These are phyloP conservation scores for Drosophila quinaria DNA, from an alignment of 2,888 invertebrate species.

Conservation along the genomic window DNA sequence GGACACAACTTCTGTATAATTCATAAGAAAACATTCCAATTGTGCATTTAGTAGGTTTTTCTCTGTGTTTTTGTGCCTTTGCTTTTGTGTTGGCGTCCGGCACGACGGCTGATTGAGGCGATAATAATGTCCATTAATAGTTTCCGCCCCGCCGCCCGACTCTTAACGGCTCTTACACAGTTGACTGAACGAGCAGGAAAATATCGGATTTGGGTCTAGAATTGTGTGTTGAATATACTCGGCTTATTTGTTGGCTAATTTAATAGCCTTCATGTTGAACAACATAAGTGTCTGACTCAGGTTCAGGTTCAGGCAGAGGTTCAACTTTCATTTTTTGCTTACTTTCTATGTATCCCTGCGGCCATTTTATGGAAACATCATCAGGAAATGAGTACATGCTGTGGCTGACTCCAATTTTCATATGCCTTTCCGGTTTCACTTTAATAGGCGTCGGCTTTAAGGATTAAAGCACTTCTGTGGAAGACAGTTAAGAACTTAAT, in stretches of 20 bases:
- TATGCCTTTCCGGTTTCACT: conserved; percentile 14
- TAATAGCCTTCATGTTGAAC: conserved; percentile 20
- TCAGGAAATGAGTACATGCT: conserved; percentile 40
- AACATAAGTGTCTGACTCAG: conserved; percentile 28
- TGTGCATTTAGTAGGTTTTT: conserved; percentile 21
- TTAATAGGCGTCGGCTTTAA: conserved; percentile 31
- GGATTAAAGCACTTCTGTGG: background rate
- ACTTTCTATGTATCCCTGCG: conserved; percentile 63
- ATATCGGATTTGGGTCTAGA: conserved; percentile 2
- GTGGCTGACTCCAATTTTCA: conserved; percentile 9
- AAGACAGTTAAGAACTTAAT: conserved; percentile 9
- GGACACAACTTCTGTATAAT: conserved; percentile 59
- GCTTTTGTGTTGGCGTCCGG: conserved; percentile 18
- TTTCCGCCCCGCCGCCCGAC: conserved; percentile 1
- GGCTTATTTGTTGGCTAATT: conserved; percentile 45
- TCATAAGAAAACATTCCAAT: conserved; percentile 61
- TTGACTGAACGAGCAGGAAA: conserved; percentile 1
- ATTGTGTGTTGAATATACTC: conserved; percentile 4
- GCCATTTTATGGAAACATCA: conserved; percentile 66
- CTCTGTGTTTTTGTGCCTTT: conserved; percentile 7
- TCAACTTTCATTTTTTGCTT: conserved; percentile 44
- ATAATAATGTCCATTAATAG: conserved; percentile 73
- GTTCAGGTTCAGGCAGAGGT: conserved; percentile 5
- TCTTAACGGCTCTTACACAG: background rate
- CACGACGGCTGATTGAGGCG: conserved; percentile 48